Evolutionary conservation across 2,113 vertebrate species (phyloP), one percentile per base, ranked within the genome.

Genomic region (Labeo catla): DNA sequence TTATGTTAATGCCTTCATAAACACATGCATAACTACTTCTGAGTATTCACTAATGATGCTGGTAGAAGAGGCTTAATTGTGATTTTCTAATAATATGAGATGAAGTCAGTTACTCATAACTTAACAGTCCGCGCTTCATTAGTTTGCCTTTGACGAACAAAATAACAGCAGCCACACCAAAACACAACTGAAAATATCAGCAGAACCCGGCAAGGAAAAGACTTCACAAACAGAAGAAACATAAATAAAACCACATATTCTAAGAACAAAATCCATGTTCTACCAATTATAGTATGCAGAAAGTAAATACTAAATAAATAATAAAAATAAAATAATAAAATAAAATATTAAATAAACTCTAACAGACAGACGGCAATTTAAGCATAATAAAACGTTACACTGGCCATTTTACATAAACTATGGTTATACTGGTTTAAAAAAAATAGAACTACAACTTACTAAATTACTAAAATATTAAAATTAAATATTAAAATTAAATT

Each of bases 41-140:
- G 72, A 76, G 72, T 68, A 84, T 15, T 59, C 81, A 77, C 39
- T 76, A 89, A 84, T 84, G 47, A 86, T 81, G 47, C 54, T 81
- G 49, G 19, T 74, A 52, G 50, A 23, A 81, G 70, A 23, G n/a
- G 57, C 47, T 84, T 79, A 79, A 88, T 28, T 43, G 79, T 57
- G 66, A 65, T 81, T 63, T 85, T 86, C 43, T 77, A 88, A 59
- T 66, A 84, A 78, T 16, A 66, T 81, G 28, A 49, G 73, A 73
- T 16, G 11, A 76, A 81, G 28, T 84, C 43, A n/a, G 12, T 21
- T 82, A 43, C 12, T n/a, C 73, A 13, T 77, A 85, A 85, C 77
- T 87, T 65, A 80, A 61, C 82, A 80, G 76, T 63, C 72, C 6
- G 49, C 19, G 59, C 59, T 79, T 39, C 54, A 68, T 85, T 76